Conservation (phyloP, 2,113 vertebrate genomes). For the Pangasianodon hypophthalmus region DNA sequence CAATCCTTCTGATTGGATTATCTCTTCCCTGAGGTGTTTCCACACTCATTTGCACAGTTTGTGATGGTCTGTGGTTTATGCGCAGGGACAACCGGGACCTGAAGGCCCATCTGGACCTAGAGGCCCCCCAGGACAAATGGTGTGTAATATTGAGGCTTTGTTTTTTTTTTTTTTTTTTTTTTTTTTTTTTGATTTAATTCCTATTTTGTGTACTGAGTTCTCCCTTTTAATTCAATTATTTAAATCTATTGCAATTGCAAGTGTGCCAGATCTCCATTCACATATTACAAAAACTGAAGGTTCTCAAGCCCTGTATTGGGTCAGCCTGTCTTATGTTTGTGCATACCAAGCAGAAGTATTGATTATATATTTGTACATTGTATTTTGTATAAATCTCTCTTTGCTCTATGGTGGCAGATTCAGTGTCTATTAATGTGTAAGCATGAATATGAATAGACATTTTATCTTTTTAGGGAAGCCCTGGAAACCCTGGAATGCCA, state of each 20-base stretch:
- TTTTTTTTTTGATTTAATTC: conserved; percentile 55
- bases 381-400: conserved; percentile 11
- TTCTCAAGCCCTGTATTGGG: conserved; percentile 51
- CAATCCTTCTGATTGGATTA: conserved; percentile 15
- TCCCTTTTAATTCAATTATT: conserved; percentile 62
- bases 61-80: conserved; percentile 64
- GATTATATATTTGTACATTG: background rate
- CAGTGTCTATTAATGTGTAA: background rate
- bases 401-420: background rate
- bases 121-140: conserved; percentile 90
- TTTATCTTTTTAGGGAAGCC: conserved; percentile 77
- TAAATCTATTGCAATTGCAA: background rate
- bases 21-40: conserved; percentile 24
- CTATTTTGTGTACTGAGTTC: conserved; percentile 58
- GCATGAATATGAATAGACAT: background rate
- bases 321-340: conserved; percentile 50
- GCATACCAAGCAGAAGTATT: conserved; percentile 23
- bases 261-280: conserved; percentile 52
- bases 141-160: conserved; percentile 68
- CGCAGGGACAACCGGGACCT: conserved; percentile 93
- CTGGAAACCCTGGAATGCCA: conserved; percentile 89
- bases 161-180: conserved; percentile 26
- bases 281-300: conserved; percentile 24
- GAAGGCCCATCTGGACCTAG: conserved; percentile 92
- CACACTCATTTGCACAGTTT: conserved; percentile 41